Conservation (phyloP, 2,113 vertebrate genomes). For the Toxotes jaculatrix region DNA sequence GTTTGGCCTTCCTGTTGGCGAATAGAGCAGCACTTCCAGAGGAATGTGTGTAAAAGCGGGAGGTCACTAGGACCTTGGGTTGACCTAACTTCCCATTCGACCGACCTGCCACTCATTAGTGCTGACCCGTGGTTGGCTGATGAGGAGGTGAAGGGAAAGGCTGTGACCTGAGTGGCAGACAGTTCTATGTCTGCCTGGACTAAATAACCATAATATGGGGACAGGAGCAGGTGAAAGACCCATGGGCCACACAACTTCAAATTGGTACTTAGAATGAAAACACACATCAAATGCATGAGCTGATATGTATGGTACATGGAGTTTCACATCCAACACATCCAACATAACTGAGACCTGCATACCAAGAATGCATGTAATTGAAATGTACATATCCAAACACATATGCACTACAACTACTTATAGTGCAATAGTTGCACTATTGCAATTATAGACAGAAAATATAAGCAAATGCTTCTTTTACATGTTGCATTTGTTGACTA, state of each 20-base stretch:
- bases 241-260: conserved; percentile 27
- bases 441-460: not conserved
- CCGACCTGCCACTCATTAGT: conserved; percentile 74
- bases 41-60: conserved; percentile 12
- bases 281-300: not conserved
- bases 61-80: conserved; percentile 53
- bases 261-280: conserved; percentile 11
- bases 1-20: conserved; percentile 10
- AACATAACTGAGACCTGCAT: not conserved
- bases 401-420: not conserved
- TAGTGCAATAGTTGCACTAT: not conserved
- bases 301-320: not conserved
- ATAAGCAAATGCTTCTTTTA: not conserved
- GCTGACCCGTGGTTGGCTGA: conserved; percentile 62
- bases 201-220: conserved; percentile 41
- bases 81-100: conserved; percentile 47
- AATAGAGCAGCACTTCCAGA: not conserved
- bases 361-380: not conserved
- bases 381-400: not conserved
- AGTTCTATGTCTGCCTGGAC: conserved; percentile 50
- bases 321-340: not conserved
- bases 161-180: conserved; percentile 49
- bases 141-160: conserved; percentile 62
- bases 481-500: not conserved
- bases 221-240: conserved; percentile 47